phyloP scores from a whole-genome alignment of 2,888 invertebrate species.

The Portevinia maculata region DNA sequence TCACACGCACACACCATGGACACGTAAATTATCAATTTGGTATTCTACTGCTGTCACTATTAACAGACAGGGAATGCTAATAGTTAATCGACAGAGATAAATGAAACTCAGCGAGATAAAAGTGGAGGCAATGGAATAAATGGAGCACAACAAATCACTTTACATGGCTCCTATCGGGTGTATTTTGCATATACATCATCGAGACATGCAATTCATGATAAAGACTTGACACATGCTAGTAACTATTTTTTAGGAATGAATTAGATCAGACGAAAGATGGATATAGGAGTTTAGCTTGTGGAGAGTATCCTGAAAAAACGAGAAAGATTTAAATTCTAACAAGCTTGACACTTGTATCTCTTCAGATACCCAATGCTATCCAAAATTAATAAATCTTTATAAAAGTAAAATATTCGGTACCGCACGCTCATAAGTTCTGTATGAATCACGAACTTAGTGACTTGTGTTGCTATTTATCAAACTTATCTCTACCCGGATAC shows the following conservation, averaged over 20 bases:
- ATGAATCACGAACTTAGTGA: no score
- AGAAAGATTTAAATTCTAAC: no score
- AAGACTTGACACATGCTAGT: slow-evolving; percentile 27
- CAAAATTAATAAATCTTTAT: no score
- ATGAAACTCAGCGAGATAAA: slow-evolving; percentile 28
- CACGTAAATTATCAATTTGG: slow-evolving; percentile 17
- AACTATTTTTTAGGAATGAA: slow-evolving; percentile 28
- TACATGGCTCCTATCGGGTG: slow-evolving; percentile 12
- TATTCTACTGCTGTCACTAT: slow-evolving; percentile 54
- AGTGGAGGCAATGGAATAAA: slow-evolving; percentile 26
- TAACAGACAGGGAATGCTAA: slow-evolving; percentile 65
- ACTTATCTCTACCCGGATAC: no score
- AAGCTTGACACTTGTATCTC: no score
- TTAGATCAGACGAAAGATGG: slow-evolving; percentile 17
- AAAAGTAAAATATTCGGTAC: no score
- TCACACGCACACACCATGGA: slow-evolving; percentile 37
- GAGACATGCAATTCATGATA: slow-evolving; percentile 26
- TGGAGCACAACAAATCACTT: slow-evolving; percentile 46
- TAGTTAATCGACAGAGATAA: slow-evolving; percentile 62
- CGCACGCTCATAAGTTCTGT: no score
- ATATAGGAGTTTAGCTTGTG: not conserved
- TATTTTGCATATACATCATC: slow-evolving; percentile 36
- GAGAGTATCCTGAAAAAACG: no score
- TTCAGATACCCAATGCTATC: no score
- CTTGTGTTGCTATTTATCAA: no score